Conservation (phyloP, 92 coral and sea anemone species). For the Hydrozoanthus gracilis region DNA sequence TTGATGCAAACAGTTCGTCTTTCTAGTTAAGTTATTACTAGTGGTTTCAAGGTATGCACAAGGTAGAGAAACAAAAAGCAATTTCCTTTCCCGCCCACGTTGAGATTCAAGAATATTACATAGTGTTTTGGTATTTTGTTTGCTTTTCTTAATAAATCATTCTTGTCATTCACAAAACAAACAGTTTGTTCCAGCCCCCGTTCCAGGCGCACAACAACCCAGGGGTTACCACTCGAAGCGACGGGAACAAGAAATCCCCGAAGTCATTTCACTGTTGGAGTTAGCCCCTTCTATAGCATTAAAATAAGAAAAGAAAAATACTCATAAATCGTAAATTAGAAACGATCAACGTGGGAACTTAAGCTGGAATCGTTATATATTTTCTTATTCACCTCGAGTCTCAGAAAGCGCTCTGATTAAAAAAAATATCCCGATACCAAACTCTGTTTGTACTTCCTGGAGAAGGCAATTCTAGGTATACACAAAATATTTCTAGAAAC, state of each 20-base stretch:
- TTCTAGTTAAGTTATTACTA: not conserved
- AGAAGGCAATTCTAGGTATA: too few species aligned
- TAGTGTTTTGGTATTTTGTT: too few species aligned
- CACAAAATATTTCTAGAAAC: too few species aligned
- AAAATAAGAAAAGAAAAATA: not conserved
- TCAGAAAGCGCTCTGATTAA: not conserved
- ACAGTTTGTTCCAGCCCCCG: not conserved
- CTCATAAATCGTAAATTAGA: not conserved
- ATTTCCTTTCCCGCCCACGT: too few species aligned
- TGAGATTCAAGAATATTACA: too few species aligned
- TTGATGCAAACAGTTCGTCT: not conserved
- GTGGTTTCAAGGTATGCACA: too few species aligned
- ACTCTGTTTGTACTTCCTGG: too few species aligned
- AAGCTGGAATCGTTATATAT: too few species aligned
- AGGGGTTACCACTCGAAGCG: not conserved
- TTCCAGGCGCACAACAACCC: not conserved
- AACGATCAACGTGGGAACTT: not conserved
- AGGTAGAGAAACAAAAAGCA: too few species aligned
- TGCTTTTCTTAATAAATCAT: too few species aligned
- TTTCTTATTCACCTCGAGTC: too few species aligned
- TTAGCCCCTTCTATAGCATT: not conserved
- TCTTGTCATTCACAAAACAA: not conserved
- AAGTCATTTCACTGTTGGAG: slow-evolving; percentile 31
- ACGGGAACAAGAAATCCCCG: not conserved
- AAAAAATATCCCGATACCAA: too few species aligned